Percentiles rank a stretch among this genome's conserved stretches.
These are phyloP conservation scores for Spodoptera exigua DNA, from an alignment of 2,888 invertebrate genomes.

Conservation along the genomic window DNA sequence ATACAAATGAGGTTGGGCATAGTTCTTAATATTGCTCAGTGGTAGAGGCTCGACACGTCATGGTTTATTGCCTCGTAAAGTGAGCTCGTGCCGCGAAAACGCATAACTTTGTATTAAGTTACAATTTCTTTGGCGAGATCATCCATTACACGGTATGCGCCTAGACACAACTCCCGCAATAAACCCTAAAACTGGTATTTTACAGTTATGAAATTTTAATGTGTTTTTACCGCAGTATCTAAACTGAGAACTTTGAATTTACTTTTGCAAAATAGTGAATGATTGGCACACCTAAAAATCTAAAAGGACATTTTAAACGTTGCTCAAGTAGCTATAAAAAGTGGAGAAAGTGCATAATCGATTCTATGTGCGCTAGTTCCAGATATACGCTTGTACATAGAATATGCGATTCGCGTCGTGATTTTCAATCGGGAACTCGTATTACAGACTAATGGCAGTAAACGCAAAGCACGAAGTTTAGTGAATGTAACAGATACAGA, in stretches of 20 bases:
- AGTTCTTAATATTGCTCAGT: conserved; percentile 80
- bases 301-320: conserved; percentile 35
- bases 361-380: conserved; percentile 51
- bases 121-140: conserved; percentile 73
- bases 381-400: conserved; percentile 15
- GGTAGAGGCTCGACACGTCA: conserved; percentile 74
- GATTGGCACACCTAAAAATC: conserved; percentile 3
- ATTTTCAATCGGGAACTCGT: conserved; percentile 57
- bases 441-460: conserved; percentile 48
- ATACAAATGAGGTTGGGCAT: conserved; percentile 77
- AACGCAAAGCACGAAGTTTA: conserved; percentile 60
- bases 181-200: conserved; percentile 34
- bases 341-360: conserved; percentile 57
- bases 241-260: conserved; percentile 18
- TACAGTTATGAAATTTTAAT: conserved; percentile 36
- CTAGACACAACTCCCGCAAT: conserved; percentile 44
- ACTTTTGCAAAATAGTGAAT: conserved; percentile 15
- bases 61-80: conserved; percentile 84
- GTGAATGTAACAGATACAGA: conserved; percentile 59
- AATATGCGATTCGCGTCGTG: conserved; percentile 50
- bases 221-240: conserved; percentile 16
- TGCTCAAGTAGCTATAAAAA: conserved; percentile 32
- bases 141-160: conserved; percentile 58
- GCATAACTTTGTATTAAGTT: conserved; percentile 83
- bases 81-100: conserved; percentile 79